Conservation (phyloP, 2,113 vertebrate genomes). For the Silurus glanis region DNA sequence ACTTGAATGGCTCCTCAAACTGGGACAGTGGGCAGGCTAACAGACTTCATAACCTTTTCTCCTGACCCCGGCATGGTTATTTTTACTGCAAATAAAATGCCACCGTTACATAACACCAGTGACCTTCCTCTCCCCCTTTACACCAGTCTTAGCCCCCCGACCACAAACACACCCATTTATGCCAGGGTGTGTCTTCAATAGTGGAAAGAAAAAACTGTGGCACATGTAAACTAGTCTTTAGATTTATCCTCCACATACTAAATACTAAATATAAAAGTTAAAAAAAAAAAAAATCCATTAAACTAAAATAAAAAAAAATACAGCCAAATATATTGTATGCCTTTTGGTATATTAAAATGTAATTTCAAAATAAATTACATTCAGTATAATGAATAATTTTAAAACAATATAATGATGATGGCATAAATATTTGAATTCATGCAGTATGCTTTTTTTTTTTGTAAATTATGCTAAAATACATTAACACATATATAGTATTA, state of each 20-base stretch:
- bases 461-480: too few species aligned
- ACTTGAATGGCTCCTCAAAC: background rate
- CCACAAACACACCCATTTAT: conserved; percentile 21
- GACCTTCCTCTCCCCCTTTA: conserved; percentile 47
- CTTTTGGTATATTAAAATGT: background rate
- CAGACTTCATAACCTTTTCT: conserved; percentile 18
- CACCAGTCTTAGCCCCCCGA: background rate
- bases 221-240: background rate
- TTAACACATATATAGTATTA: too few species aligned
- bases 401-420: background rate
- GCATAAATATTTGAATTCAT: too few species aligned
- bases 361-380: background rate
- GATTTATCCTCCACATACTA: background rate
- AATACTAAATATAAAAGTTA: background rate
- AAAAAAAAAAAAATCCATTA: too few species aligned
- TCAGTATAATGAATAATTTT: background rate
- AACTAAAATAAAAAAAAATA: background rate
- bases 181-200: conserved; percentile 19
- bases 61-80: conserved; percentile 60
- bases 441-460: too few species aligned
- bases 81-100: conserved; percentile 66
- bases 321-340: background rate
- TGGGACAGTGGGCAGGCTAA: conserved; percentile 10
- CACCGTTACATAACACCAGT: conserved; percentile 67
- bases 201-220: conserved; percentile 51